These are phyloP conservation scores for Patella caerulea DNA, from an alignment of 2,888 invertebrate species.

Conservation along the genomic window DNA sequence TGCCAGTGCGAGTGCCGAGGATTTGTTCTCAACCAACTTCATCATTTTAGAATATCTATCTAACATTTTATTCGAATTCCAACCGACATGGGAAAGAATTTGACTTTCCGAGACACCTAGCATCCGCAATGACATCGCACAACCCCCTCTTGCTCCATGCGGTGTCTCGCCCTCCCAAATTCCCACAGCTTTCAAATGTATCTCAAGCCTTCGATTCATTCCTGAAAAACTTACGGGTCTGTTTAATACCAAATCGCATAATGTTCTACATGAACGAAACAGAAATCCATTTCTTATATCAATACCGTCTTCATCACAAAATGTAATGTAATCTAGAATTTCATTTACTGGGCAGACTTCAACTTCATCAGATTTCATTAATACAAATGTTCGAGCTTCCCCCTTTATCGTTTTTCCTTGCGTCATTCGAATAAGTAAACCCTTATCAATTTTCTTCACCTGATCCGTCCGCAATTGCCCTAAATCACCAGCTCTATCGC, in stretches of 20 bases:
- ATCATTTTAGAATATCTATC: neutral
- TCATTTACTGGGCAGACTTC: neutral
- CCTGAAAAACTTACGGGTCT: neutral
- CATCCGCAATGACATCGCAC: neutral
- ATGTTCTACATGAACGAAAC: neutral
- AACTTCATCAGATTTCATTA: neutral
- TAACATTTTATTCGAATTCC: neutral
- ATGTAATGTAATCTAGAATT: neutral
- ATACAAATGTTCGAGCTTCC: neutral
- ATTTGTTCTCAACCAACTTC: neutral
- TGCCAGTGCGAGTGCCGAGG: neutral
- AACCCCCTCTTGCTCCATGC: neutral
- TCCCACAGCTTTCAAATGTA: neutral
- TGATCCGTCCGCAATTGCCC: too few species aligned
- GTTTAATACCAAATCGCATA: neutral
- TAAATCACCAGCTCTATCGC: slow-evolving; percentile 25
- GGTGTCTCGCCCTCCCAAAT: neutral
- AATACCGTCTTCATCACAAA: neutral
- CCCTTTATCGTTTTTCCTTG: neutral
- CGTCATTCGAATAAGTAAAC: neutral
- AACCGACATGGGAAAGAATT: too few species aligned
- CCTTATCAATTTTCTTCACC: neutral
- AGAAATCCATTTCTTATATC: neutral
- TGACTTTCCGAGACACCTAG: neutral
- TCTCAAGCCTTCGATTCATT: neutral